Percentiles rank a stretch among this genome's conserved stretches.
Evolutionary conservation across 2,888 invertebrate genomes (phyloP).

Genomic region (Rhamnusium bicolor): DNA sequence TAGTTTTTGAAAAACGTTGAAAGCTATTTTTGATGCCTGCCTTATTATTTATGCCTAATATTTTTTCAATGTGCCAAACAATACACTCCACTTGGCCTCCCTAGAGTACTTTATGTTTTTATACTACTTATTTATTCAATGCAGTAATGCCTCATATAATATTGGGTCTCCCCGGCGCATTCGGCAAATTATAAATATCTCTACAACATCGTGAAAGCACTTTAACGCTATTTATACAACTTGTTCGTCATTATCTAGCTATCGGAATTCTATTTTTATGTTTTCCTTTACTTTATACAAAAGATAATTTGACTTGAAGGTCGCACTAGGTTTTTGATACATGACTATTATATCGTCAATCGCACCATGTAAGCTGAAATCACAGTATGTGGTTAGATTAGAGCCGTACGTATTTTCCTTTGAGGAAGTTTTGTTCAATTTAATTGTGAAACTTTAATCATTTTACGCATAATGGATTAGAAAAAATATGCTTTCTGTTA

Average conservation of each 20-base stretch:
- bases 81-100: too few species aligned
- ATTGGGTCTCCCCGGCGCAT: not conserved
- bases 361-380: not conserved
- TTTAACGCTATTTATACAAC: not conserved
- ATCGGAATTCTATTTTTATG: not conserved
- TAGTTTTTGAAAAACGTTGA: too few species aligned
- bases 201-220: not conserved
- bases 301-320: not conserved
- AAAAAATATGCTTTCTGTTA: not conserved
- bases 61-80: too few species aligned
- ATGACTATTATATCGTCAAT: not conserved
- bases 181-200: not conserved
- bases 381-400: not conserved
- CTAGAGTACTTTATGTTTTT: too few species aligned
- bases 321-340: not conserved
- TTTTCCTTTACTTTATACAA: not conserved
- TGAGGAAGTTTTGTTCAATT: not conserved
- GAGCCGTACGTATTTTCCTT: not conserved
- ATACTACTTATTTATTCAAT: not conserved
- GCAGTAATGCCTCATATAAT: too few species aligned
- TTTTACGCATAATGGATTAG: too few species aligned
- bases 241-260: not conserved
- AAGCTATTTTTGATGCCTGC: too few species aligned
- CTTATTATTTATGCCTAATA: too few species aligned
- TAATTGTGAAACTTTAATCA: not conserved